These are phyloP conservation scores for Colinus virginianus DNA, from an alignment of 2,113 vertebrate species.

Conservation along the genomic window DNA sequence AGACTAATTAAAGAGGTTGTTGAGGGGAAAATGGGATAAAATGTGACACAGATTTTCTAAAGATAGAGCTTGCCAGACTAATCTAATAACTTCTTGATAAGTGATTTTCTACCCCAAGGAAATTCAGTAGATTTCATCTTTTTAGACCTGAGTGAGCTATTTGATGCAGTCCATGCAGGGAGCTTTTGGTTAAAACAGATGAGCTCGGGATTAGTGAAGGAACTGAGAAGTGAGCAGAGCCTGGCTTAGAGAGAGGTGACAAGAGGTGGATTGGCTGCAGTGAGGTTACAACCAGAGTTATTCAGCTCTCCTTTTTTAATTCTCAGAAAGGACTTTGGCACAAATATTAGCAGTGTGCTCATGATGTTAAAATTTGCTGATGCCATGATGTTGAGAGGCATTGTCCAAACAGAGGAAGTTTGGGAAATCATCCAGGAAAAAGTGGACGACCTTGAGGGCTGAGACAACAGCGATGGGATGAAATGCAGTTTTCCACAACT, in stretches of 20 bases:
- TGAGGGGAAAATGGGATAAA: constrained; percentile 58
- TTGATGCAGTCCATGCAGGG: background rate
- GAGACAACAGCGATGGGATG: constrained; percentile 10
- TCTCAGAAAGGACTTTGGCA: constrained; percentile 51
- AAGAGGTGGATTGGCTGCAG: background rate
- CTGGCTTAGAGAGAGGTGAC: background rate
- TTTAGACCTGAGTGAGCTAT: constrained; percentile 8
- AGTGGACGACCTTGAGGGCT: constrained; percentile 55
- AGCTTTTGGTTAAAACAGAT: background rate
- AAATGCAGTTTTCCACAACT: constrained; percentile 19
- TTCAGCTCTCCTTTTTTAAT: constrained; percentile 38
- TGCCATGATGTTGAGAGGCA: constrained; percentile 43
- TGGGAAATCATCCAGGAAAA: constrained; percentile 58
- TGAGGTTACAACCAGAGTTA: background rate
- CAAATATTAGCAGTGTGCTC: background rate
- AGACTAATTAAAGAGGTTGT: constrained; percentile 61
- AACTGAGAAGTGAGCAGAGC: background rate
- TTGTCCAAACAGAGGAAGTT: constrained; percentile 53
- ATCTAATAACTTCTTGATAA: constrained; percentile 61
- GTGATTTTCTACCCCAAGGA: constrained; percentile 55
- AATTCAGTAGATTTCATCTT: constrained; percentile 36
- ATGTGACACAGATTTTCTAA: constrained; percentile 68
- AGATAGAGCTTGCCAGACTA: constrained; percentile 64
- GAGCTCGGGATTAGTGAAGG: background rate
- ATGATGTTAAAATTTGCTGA: constrained; percentile 56